Evolutionary conservation across 2,888 invertebrate species (phyloP), one percentile per base, ranked within the genome.

Genomic region (Vanessa cardui): DNA sequence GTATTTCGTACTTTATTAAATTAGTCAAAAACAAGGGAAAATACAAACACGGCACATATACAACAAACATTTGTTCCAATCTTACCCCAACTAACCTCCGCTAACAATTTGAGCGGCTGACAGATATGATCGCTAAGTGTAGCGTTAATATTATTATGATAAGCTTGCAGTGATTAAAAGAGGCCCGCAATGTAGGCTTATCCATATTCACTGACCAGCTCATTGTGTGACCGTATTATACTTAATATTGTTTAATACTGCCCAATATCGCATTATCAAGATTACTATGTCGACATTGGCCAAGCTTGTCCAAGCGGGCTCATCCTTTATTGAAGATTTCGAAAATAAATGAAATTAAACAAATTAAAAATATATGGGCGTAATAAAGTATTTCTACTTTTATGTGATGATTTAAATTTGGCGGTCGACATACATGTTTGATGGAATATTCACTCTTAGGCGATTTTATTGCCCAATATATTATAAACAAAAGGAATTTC

Each of bases 1-100:
- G 52, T 52, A 21, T 26, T 18, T 26, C 52, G 52, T 52, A 52
- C 26, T 52, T 52, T 21, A 52, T 52, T 12, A 15, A 52, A 9
- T 26, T 16, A 16, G 2, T 7, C 31, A n/a, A 54, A 50, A 26
- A n/a, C 16, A 20, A 16, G 31, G 16, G 16, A 54, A 54, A 54
- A 54, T 54, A 31, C 26, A 33, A 54, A n/a, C 0, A n/a, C 8
- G 26, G 31, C 16, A 31, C 0, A n/a, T n/a, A 31, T 54, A 31
- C 31, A 26, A n/a, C 54, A 4, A 54, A 54, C 31, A 6, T 26
- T 52, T 26, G 15, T 6, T 15, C 52, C 52, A 21, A 52, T 26
- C 15, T 21, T 26, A 26, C 21, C 21, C 15, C 9, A 26, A 50
- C 3, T 50, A 2, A 15, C 26, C 21, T 50, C 26, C 21, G 21